Conservation (phyloP, 2,888 invertebrate species). For the Pristionchus entomophagus region DNA sequence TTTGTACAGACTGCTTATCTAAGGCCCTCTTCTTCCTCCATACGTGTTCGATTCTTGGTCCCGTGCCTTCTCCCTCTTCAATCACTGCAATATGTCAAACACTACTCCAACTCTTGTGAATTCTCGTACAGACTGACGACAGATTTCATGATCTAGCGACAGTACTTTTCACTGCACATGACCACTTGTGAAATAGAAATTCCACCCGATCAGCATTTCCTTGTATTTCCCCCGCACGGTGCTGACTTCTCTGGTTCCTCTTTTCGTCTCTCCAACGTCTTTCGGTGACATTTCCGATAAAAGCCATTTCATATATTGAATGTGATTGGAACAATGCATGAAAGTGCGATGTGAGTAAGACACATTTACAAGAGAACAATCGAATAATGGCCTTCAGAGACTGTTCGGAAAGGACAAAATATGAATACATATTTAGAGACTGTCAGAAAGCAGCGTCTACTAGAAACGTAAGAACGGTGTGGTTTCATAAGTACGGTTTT, state of each 20-base stretch:
- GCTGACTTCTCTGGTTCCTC: not conserved
- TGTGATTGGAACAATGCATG: too few species aligned
- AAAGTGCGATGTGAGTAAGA: too few species aligned
- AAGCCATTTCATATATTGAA: not conserved
- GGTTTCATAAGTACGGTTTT: too few species aligned
- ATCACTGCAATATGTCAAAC: not conserved
- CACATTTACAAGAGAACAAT: too few species aligned
- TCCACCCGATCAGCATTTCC: not conserved
- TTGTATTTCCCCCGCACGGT: not conserved
- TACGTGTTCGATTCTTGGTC: not conserved
- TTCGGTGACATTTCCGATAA: slow-evolving; percentile 1
- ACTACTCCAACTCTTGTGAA: not conserved
- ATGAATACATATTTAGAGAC: too few species aligned
- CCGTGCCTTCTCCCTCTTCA: slow-evolving; percentile 6
- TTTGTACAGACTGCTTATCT: slow-evolving; percentile 25
- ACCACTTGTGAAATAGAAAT: too few species aligned
- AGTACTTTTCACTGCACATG: not conserved
- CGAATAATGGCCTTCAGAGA: too few species aligned
- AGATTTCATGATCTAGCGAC: not conserved
- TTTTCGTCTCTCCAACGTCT: not conserved
- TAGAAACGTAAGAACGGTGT: too few species aligned
- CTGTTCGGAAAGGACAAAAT: too few species aligned
- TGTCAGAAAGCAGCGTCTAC: too few species aligned
- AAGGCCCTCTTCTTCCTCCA: not conserved
- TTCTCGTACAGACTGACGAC: not conserved